Base-by-base conservation (phyloP, 2,113 vertebrate species). In the Trogon surrucura region DNA sequence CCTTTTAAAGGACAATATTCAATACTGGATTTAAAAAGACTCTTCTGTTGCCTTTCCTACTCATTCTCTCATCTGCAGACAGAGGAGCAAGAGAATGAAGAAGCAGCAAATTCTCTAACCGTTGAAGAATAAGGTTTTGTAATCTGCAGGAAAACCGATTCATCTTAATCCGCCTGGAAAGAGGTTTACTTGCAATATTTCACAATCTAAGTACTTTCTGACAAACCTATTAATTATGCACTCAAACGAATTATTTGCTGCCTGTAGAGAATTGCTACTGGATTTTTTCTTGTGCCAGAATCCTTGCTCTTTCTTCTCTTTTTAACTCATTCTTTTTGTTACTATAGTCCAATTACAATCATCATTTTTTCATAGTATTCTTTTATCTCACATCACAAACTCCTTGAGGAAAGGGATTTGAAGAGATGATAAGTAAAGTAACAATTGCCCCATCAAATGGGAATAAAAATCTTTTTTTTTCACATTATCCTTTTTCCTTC, bases 171-270 rank as follows among this genome's bases (percentile, higher is more conserved):
- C 94, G 93, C 95, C 96, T 95, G 81, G 82, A 98, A 97, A 97
- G 82, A 97, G 51, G 86, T 93, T 89, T 97, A 88, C 25, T 80
- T 6, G 44, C 92, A 96, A 94, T 98, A 98, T 97, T 98, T 98
- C 96, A 98, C 86, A 96, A 96, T 95, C 85, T 97, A 98, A 97
- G 96, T 97, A 97, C 93, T 96, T 98, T 96, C 94, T 97, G 97
- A 98, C 94, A 98, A 97, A 97, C 96, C 91, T 97, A 97, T 98
- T 98, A 98, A 98, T 98, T 98, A 98, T 97, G 93, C 86, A 97
- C 93, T 97, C 91, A 97, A 97, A 97, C 86, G 97, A 98, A 98
- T 97, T 97, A 97, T 97, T 98, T 97, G 85, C 91, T 97, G 94
- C 94, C 94, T 96, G 66, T 96, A 77, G 95, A 98, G 88, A 97